Evolutionary conservation across 2,113 vertebrate species (phyloP).

Genomic region (Pluvialis apricaria): DNA sequence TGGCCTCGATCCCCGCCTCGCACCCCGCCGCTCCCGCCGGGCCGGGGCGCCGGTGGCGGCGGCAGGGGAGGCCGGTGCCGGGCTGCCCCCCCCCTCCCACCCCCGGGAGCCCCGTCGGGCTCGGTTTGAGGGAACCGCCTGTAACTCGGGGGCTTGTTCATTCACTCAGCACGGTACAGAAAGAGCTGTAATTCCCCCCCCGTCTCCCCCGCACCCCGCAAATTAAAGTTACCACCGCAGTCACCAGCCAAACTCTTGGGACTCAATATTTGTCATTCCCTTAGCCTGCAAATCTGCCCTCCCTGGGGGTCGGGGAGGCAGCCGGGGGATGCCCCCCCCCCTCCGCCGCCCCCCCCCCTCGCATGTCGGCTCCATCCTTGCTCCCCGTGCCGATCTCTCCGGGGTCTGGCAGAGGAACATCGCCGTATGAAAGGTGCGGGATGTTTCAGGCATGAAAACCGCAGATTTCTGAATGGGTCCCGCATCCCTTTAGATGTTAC

Average conservation of each 20-base stretch:
- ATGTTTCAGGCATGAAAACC: neutral
- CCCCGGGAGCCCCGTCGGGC: neutral
- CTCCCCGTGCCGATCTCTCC: neutral
- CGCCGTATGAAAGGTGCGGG: neutral
- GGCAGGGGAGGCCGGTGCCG: neutral
- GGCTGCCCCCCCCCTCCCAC: rapidly evolving
- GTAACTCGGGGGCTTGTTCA: neutral
- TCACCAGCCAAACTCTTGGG: neutral
- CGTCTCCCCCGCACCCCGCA: rapidly evolving
- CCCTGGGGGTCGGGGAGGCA: neutral
- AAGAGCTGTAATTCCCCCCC: neutral
- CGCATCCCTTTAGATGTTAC: neutral
- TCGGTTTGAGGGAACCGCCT: neutral
- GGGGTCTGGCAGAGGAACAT: neutral
- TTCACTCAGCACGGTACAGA: neutral
- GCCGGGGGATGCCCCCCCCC: rapidly evolving
- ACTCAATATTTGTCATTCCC: neutral
- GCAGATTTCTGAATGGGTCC: neutral
- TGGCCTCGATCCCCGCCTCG: neutral
- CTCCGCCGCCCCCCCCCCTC: too few relatives aligned
- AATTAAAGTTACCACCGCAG: neutral
- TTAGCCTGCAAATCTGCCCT: neutral
- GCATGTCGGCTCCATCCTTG: neutral
- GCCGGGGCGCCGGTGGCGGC: neutral
- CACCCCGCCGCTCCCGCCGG: neutral